A percentile compares a stretch with the other conserved stretches of the same genome.
Evolutionary conservation across 1,140 invertebrate genomes (phyloP).

Genomic region (Drosophila rhopaloa): DNA sequence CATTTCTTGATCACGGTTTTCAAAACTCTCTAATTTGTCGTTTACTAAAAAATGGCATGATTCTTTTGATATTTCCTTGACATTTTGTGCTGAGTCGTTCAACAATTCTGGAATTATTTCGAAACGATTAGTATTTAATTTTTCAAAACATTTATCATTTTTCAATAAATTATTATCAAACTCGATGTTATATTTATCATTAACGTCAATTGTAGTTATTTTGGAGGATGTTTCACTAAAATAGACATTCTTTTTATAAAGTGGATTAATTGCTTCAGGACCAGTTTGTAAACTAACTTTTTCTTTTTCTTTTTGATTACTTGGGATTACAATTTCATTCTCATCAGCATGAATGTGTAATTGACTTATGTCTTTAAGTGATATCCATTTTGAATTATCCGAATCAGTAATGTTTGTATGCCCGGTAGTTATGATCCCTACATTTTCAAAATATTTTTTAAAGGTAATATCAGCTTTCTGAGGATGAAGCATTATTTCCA

Average conservation of each 20-base stretch:
- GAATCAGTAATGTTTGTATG: neutral
- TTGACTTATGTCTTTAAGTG: neutral
- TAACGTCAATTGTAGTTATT: neutral
- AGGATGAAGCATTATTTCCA: slow-evolving; percentile 43
- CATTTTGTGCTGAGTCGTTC: neutral
- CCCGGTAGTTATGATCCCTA: neutral
- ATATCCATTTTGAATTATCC: neutral
- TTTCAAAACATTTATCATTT: neutral
- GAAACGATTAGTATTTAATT: neutral
- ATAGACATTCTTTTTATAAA: too few relatives aligned
- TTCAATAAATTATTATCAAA: neutral
- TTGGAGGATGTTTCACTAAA: neutral
- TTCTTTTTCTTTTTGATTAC: neutral
- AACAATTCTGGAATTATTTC: too few relatives aligned
- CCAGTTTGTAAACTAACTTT: neutral
- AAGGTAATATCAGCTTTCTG: slow-evolving; percentile 41
- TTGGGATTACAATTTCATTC: neutral
- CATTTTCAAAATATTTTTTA: neutral
- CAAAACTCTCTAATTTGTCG: too few relatives aligned
- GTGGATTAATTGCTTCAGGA: neutral
- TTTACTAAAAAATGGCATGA: neutral
- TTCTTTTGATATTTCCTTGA: neutral
- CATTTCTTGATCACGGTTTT: too few relatives aligned
- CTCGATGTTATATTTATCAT: too few relatives aligned
- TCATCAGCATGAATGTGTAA: neutral